Evolutionary conservation across 2,797 vertebrate genomes (phyloP).

Genomic region (Adelosebastes latens): DNA sequence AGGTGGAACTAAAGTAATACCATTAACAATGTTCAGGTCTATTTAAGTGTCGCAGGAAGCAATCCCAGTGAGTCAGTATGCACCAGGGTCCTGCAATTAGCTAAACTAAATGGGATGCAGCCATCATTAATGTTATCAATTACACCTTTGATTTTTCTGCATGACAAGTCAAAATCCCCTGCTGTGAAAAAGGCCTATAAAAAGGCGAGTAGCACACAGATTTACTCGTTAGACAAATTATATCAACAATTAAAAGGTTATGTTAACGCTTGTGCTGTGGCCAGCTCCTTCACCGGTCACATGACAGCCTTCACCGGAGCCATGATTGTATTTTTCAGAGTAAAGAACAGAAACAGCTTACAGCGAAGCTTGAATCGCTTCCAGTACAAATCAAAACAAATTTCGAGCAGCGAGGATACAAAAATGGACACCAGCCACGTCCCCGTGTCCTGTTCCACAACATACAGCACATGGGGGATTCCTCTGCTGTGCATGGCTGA

Average conservation of each 20-base stretch:
- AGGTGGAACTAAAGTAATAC: slow-evolving; percentile 9
- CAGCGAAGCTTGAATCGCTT: slow-evolving; percentile 1
- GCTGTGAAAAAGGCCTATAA: neutral
- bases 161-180: neutral
- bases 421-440: slow-evolving; percentile 16
- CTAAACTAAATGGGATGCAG: neutral
- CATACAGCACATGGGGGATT: slow-evolving; percentile 17
- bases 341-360: neutral
- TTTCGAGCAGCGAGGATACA: slow-evolving; percentile 14
- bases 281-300: slow-evolving; percentile 5
- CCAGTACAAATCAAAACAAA: slow-evolving; percentile 40
- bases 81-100: neutral
- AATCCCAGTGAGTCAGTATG: neutral
- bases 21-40: neutral
- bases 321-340: slow-evolving; percentile 1
- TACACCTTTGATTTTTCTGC: slow-evolving; percentile 12
- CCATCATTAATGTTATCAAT: slow-evolving; percentile 19
- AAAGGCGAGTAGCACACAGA: neutral
- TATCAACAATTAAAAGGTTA: slow-evolving; percentile 13
- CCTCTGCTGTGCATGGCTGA: slow-evolving; percentile 29
- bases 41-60: neutral
- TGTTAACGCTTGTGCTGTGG: neutral
- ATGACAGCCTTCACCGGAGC: neutral
- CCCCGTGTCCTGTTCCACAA: neutral
- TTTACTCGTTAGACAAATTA: slow-evolving; percentile 4